A percentile compares a stretch with the other conserved stretches of the same genome.
phyloP scores from a whole-genome alignment of 2,113 vertebrate genomes.

The Cyphotilapia sp. region DNA sequence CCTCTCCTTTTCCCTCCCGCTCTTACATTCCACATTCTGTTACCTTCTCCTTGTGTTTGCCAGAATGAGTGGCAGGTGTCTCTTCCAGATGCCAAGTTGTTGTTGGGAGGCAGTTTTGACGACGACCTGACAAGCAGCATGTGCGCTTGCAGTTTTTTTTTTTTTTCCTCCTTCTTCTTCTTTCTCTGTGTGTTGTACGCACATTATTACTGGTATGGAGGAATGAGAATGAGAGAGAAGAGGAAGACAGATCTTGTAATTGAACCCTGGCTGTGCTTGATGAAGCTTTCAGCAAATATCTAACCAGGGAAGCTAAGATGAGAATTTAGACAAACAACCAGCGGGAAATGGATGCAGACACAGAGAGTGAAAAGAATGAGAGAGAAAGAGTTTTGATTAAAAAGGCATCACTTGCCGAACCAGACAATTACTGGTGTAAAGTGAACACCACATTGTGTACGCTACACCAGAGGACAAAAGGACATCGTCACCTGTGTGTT shows the following conservation, averaged over 20 bases:
- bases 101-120: conserved; percentile 30
- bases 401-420: conserved; percentile 15
- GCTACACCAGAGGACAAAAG: conserved; percentile 10
- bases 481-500: background rate
- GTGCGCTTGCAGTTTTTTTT: background rate
- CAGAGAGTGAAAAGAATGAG: background rate
- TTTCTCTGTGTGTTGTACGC: background rate
- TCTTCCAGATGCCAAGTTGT: conserved; percentile 28
- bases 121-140: conserved; percentile 35
- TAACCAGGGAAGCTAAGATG: conserved; percentile 18
- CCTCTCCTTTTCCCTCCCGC: background rate
- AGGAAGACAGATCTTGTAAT: conserved; percentile 39
- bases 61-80: conserved; percentile 55
- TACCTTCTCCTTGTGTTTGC: conserved; percentile 2
- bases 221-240: background rate
- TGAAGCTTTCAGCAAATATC: conserved; percentile 56
- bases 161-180: background rate
- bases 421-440: conserved; percentile 10
- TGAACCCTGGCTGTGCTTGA: conserved; percentile 54
- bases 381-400: conserved; percentile 25
- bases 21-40: background rate
- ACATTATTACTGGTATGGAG: background rate
- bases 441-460: background rate
- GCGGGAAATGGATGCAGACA: background rate
- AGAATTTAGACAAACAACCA: conserved; percentile 47